Conservation (phyloP, 1,140 invertebrate species). For the Heliconius eleuchia region DNA sequence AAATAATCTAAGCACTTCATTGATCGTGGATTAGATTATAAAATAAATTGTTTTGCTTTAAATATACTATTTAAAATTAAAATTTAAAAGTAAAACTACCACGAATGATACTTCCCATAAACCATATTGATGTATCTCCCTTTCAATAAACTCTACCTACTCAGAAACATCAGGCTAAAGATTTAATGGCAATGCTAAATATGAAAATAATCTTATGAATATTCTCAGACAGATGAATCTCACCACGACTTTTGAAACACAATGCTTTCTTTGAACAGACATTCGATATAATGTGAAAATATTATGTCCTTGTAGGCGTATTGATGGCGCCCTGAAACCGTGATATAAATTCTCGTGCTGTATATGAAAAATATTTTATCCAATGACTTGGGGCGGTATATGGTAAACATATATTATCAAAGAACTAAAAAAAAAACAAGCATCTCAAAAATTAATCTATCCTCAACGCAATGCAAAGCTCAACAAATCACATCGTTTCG, state of each 20-base stretch:
- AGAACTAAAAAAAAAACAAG: constrained; percentile 29
- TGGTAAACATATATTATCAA: constrained; percentile 38
- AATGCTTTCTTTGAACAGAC: constrained; percentile 57
- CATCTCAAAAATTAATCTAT: constrained; percentile 44
- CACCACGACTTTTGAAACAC: constrained; percentile 76
- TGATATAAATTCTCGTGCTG: constrained; percentile 53
- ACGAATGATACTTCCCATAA: constrained; percentile 54
- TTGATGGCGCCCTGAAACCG: constrained; percentile 55
- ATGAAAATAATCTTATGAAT: constrained; percentile 70
- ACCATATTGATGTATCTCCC: constrained; percentile 56
- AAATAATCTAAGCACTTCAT: not conserved
- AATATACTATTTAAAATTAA: constrained; percentile 46
- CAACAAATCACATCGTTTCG: constrained; percentile 70
- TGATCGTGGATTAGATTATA: too few species aligned
- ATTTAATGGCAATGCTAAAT: constrained; percentile 72
- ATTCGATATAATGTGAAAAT: constrained; percentile 58
- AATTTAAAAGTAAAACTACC: constrained; percentile 27
- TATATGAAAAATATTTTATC: constrained; percentile 47
- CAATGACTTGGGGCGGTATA: constrained; percentile 45
- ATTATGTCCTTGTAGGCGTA: constrained; percentile 67
- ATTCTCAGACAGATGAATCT: constrained; percentile 72
- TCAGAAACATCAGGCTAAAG: constrained; percentile 68
- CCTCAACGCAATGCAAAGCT: constrained; percentile 43
- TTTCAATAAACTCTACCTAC: constrained; percentile 58
- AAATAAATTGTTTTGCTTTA: too few species aligned